phyloP scores from a whole-genome alignment of 2,888 invertebrate genomes.

The Rhagium mordax region DNA sequence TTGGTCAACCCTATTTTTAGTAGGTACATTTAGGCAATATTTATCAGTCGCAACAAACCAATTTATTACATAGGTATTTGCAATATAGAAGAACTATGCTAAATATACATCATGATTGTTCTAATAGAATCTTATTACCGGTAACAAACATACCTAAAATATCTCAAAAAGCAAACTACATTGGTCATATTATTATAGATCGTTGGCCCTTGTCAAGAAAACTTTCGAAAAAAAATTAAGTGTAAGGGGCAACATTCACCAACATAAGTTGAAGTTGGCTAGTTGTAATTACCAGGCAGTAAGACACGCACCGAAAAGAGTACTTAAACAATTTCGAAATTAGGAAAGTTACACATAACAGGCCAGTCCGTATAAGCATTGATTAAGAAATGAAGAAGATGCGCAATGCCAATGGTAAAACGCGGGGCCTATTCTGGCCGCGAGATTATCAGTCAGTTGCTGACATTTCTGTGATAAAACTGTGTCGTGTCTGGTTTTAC shows the following conservation, averaged over 20 bases:
- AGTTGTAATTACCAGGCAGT: neutral
- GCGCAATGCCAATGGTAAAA: too few relatives aligned
- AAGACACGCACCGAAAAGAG: neutral
- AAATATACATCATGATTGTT: conserved; percentile 27
- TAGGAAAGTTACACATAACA: too few relatives aligned
- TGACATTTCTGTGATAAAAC: too few relatives aligned
- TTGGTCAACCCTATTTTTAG: conserved; percentile 38
- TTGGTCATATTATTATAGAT: conserved; percentile 40
- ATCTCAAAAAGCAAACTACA: conserved; percentile 33
- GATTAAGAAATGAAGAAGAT: too few relatives aligned
- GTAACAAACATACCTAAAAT: conserved; percentile 33
- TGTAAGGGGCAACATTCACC: neutral
- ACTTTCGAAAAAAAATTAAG: conserved; percentile 10
- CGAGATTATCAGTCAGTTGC: too few relatives aligned
- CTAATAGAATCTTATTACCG: conserved; percentile 27
- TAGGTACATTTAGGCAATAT: conserved; percentile 53
- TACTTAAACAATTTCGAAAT: too few relatives aligned
- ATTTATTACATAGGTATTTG: conserved; percentile 28
- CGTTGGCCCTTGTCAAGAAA: conserved; percentile 43
- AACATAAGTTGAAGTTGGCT: conserved; percentile 3
- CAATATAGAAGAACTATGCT: conserved; percentile 36
- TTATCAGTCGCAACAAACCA: conserved; percentile 55
- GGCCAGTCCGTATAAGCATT: too few relatives aligned
- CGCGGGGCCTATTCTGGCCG: too few relatives aligned
- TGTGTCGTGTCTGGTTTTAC: too few relatives aligned